These are phyloP conservation scores for Bugulina stolonifera DNA, from an alignment of 2,888 invertebrate species.

Conservation along the genomic window DNA sequence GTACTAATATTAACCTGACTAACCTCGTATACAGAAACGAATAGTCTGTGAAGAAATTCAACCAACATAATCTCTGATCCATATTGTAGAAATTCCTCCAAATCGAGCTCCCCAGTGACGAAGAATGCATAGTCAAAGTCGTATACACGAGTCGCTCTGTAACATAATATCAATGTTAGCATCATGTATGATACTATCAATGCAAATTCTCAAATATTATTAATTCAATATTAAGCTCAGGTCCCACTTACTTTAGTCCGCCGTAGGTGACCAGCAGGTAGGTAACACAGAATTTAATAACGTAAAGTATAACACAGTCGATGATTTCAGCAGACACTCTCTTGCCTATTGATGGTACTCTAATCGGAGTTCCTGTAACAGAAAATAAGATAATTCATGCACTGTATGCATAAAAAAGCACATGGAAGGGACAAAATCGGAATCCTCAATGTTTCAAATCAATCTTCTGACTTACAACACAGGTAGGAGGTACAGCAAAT, in stretches of 20 bases:
- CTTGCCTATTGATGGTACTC: background rate
- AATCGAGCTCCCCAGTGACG: constrained; percentile 1
- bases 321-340: constrained; percentile 12
- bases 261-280: background rate
- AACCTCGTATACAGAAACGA: constrained; percentile 13
- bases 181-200: background rate
- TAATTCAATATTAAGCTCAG: background rate
- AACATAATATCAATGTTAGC: background rate
- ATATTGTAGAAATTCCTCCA: background rate
- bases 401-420: no score
- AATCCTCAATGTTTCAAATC: no score
- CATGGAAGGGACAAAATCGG: no score
- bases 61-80: constrained; percentile 3
- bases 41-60: constrained; percentile 3
- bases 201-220: background rate
- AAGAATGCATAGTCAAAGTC: constrained; percentile 18
- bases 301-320: background rate
- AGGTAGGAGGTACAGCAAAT: no score
- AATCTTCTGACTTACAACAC: no score
- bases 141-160: background rate
- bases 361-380: background rate
- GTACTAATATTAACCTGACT: no score
- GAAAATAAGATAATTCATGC: no score
- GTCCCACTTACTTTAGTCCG: background rate
- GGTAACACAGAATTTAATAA: background rate